Evolutionary conservation across 2,888 invertebrate species (phyloP), one percentile per base, ranked within the genome.

Genomic region (Drosophila mayaguana): DNA sequence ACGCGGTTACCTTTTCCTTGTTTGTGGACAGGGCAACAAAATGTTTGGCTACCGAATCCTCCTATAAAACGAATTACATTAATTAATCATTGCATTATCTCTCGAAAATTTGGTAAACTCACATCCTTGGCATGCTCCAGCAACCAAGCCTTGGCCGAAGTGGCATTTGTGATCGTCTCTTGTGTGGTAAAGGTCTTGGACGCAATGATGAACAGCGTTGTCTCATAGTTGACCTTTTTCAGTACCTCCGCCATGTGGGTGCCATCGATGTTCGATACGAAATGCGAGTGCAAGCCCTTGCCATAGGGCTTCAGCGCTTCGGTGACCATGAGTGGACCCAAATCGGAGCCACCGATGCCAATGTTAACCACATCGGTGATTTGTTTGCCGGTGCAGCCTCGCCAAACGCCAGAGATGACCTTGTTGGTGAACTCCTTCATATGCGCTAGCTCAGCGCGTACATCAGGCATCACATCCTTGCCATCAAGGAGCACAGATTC

Each of bases 161-260:
- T 97, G 16, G 99, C 99, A 94, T 99, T 99, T 61, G 99, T 99
- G 88, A 99, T 98, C 14, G 99, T 99, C 94, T 99, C 99, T 93
- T 98, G 99, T 0, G 99, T 99, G 53, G 99, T 99, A 93, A 98
- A 99, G 2, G 99, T 99, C 94, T 99, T 99, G 3, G 99, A 99
- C 0, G 99, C 99, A 91, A 99, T 97, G 92, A 99, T 98, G 93
- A 99, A 99, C 46, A 99, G 94, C 2, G 97, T 96, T 0, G 98
- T 98, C 93, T 99, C 99, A 0, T 98, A 96, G 93, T 97, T 95
- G 34, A 99, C 94, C 80, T 96, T 96, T 91, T 97, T 98, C 71
- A 99, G 94, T 5, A 97, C 97, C 93, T 99, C 98, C 0, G 97
- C 98, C 88, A 99, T 93, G 92, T 99, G 99, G 5, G 99, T 99